Percentiles rank a stretch among this genome's conserved stretches.
Conservation (phyloP, 2,113 vertebrate species). For the Amphilophus citrinellus region DNA sequence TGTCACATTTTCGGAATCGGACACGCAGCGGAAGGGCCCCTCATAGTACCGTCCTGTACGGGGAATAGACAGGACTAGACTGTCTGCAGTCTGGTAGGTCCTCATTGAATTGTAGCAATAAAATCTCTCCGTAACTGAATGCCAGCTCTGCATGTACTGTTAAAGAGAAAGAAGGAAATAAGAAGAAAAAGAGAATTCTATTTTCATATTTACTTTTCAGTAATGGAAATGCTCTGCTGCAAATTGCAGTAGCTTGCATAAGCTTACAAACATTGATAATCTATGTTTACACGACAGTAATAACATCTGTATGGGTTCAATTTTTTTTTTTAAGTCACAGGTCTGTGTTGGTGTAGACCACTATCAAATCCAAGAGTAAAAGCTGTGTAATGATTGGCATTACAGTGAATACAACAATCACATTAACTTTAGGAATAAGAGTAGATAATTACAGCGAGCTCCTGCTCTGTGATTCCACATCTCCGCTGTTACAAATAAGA, state of each 20-base stretch:
- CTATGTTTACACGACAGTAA: neutral
- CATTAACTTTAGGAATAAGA: neutral
- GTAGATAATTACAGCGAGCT: neutral
- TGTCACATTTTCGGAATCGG: slow-evolving; percentile 43
- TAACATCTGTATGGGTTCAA: neutral
- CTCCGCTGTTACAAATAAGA: neutral
- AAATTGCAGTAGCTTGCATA: neutral
- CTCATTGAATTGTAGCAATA: slow-evolving; percentile 10
- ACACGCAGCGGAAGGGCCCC: slow-evolving; percentile 78
- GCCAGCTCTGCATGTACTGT: slow-evolving; percentile 68
- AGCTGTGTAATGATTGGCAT: neutral
- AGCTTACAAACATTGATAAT: neutral
- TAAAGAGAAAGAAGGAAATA: neutral
- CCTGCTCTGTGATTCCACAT: neutral
- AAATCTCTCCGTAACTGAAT: neutral
- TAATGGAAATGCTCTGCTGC: neutral
- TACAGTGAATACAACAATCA: neutral
- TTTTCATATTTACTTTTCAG: neutral
- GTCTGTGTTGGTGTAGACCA: too few species aligned
- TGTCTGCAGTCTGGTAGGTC: neutral
- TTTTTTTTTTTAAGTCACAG: neutral
- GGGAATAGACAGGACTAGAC: slow-evolving; percentile 46
- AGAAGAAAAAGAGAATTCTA: neutral
- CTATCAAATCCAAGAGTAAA: neutral
- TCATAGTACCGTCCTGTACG: slow-evolving; percentile 30